Percentiles rank a stretch among this genome's conserved stretches.
phyloP scores from a whole-genome alignment of 2,113 vertebrate species.

The Microtus montanus region DNA sequence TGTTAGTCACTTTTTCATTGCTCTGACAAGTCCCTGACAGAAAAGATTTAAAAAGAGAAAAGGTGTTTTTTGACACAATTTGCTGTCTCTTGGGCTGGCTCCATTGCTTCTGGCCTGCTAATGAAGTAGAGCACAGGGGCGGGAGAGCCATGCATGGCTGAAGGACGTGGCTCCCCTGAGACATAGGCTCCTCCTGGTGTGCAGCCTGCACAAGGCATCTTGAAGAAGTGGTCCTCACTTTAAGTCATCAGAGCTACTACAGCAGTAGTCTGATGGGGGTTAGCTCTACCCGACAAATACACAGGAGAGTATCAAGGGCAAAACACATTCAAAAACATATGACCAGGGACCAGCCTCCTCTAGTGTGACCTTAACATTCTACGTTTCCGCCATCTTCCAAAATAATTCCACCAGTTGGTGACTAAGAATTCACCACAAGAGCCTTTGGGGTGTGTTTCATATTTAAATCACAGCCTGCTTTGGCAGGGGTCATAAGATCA shows the following conservation, averaged over 20 bases:
- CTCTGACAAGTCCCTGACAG: not conserved
- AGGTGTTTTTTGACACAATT: too few species aligned
- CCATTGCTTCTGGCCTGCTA: not conserved
- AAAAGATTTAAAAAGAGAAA: not conserved
- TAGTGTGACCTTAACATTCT: not conserved
- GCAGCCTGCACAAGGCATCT: not conserved
- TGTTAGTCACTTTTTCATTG: not conserved
- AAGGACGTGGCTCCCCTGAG: not conserved
- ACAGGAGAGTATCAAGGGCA: not conserved
- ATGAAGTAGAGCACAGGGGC: not conserved
- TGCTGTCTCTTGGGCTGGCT: not conserved
- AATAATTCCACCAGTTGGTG: not conserved
- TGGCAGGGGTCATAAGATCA: not conserved
- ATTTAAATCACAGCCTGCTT: not conserved
- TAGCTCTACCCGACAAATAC: not conserved
- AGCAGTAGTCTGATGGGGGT: not conserved
- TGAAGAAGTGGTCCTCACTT: not conserved
- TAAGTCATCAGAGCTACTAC: not conserved
- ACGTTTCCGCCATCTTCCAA: not conserved
- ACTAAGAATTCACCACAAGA: not conserved
- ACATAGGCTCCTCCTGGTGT: not conserved
- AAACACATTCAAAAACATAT: not conserved
- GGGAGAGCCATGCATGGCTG: not conserved
- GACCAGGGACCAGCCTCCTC: not conserved
- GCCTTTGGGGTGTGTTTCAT: not conserved